Base-by-base conservation (phyloP, 2,113 vertebrate genomes). In the Cyprichromis sp. region DNA sequence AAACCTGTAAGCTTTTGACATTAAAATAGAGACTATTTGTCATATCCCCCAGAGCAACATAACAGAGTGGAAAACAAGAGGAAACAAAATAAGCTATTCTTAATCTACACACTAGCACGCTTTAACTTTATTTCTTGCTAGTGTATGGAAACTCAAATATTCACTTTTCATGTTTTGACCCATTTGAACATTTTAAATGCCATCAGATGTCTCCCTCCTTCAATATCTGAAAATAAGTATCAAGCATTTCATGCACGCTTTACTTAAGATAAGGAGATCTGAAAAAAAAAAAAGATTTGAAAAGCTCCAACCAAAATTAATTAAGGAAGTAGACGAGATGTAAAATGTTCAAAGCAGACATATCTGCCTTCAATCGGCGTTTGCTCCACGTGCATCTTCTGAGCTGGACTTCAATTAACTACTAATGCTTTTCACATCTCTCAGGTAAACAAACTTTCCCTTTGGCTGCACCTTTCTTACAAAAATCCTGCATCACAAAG, bases 321-420 rank as follows among this genome's bases (percentile, higher is more conserved):
- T 91, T 89, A 87, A 88, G 80, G 81, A 84, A 86, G 80, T 6
- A 76, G 82, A 91, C n/a, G 7, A 54, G n/a, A 81, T 81, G 53
- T 3, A 29, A 86, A 86, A 59, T 16, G 21, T 76, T 21, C 16
- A 2, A 29, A 40, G 21, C 54, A 57, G 42, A 76, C 59, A 50
- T 55, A 71, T 85, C 38, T 83, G 21, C 73, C 34, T 83, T 53
- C 40, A 84, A 81, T 38, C 5, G 1, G 3, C 2, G 0, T 78
- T 52, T 63, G 79, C 38, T 45, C 10, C 9, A 66, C 2, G 2
- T 3, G 1, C 59, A 68, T 21, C 42, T 42, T 19, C 63, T 78
- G 10, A 53, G 17, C 40, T 68, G 8, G n/a, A 50, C 45, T 52
- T 45, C 17, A 50, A 47, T 29, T 76, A 50, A 34, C 17, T 52